Conservation (phyloP, 2,113 vertebrate genomes). For the Sminthopsis crassicaudata region DNA sequence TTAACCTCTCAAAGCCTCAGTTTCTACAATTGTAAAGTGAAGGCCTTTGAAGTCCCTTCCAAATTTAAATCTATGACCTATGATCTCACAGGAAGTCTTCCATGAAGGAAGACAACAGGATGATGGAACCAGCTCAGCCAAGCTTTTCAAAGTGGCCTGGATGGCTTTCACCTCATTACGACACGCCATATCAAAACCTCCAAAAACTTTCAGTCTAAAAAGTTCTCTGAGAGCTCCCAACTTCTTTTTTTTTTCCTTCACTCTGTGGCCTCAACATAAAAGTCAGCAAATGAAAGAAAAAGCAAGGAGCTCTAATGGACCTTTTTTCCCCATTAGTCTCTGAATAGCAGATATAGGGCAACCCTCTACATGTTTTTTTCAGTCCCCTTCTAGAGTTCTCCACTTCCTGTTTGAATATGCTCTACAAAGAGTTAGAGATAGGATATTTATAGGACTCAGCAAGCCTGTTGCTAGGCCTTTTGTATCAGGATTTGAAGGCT, state of each 20-base stretch:
- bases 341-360: slow-evolving; percentile 53
- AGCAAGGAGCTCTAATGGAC: slow-evolving; percentile 26
- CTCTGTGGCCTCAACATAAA: slow-evolving; percentile 43
- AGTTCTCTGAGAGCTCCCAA: slow-evolving; percentile 49
- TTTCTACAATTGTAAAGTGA: neutral
- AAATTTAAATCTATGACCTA: too few relatives aligned
- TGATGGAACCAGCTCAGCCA: neutral
- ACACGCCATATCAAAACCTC: slow-evolving; percentile 35
- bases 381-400: slow-evolving; percentile 60
- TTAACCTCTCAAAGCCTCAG: neutral
- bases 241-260: slow-evolving; percentile 44
- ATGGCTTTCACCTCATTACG: slow-evolving; percentile 68
- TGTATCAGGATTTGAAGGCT: slow-evolving; percentile 72
- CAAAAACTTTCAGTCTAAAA: slow-evolving; percentile 38
- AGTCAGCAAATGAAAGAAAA: slow-evolving; percentile 72
- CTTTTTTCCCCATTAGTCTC: slow-evolving; percentile 61
- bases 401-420: slow-evolving; percentile 68
- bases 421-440: slow-evolving; percentile 67
- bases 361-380: slow-evolving; percentile 46
- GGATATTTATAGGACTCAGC: slow-evolving; percentile 74
- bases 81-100: neutral
- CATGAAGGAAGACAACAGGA: neutral
- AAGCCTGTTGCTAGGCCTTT: slow-evolving; percentile 61
- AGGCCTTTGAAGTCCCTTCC: neutral
- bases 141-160: slow-evolving; percentile 58